Base-by-base conservation (phyloP, 2,797 vertebrate species). In the Thripadectes ignobilis region DNA sequence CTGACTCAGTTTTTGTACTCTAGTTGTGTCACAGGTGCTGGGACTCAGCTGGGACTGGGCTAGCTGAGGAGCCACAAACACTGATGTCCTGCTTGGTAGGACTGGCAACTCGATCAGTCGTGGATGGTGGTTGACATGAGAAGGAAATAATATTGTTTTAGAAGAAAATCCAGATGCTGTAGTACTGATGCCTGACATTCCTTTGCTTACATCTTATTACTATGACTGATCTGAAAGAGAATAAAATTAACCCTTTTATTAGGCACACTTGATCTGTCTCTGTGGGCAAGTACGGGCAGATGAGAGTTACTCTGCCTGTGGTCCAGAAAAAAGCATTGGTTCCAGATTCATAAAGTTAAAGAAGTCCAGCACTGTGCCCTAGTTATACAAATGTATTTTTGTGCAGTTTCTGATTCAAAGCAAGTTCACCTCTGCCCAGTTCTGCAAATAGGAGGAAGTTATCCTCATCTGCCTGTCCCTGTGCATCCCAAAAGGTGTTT, bases 1-100 rank as follows among this genome's bases (percentile, higher is more conserved):
- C 26, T 78, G 30, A 48, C 22, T 27, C 0, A 0, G 1, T 2
- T 74, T 66, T 36, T 62, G 30, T 36, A 8, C 57, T 85, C 3
- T 3, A 1, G 2, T 18, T 34, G 45, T 59, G 36, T 30, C n/a
- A 41, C 74, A 69, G 46, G 7, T 43, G 41, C 55, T 76, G 59
- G 36, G 36, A 39, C 30, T 46, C 30, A 62, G 24, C 7, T 10
- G 24, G 14, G 24, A 41, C 51, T 26, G 48, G 43, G 39, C 39
- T 48, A 45, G 45, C 41, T 4, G 16, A 75, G 61, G 17, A 76
- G 20, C 38, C 3, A 1, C 12, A 23, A 3, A 1, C 27, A 4
- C 12, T 1, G 1, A 18, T 2, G 3, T 51, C 59, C 61, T 10
- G 3, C 39, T 79, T 52, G 46, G 43, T 39, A 27, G 45, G 34